These are phyloP conservation scores for Hyperopisus bebe DNA, from an alignment of 2,113 vertebrate species.

Conservation along the genomic window DNA sequence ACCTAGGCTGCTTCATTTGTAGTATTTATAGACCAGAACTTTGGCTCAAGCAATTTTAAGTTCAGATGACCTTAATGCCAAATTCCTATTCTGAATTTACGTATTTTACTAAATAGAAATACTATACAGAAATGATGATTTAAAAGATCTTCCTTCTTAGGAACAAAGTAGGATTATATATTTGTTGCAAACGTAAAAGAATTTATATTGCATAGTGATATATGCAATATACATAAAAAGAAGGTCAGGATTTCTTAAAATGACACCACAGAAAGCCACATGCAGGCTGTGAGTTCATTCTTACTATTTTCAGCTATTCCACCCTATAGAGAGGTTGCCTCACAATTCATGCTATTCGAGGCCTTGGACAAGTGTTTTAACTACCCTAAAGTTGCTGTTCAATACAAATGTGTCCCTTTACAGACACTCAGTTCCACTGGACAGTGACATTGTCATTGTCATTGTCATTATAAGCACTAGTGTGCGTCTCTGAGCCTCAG, in stretches of 20 bases:
- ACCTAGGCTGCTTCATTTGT: neutral
- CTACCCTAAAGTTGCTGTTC: neutral
- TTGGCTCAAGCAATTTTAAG: neutral
- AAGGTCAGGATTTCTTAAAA: neutral
- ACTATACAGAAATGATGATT: neutral
- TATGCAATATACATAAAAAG: neutral
- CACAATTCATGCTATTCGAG: neutral
- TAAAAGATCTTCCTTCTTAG: neutral
- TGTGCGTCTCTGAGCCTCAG: slow-evolving; percentile 15
- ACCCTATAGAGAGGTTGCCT: neutral
- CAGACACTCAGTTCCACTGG: neutral
- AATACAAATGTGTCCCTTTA: neutral
- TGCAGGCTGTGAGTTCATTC: neutral
- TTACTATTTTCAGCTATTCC: neutral
- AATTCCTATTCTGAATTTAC: neutral
- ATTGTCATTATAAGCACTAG: neutral
- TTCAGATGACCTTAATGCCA: neutral
- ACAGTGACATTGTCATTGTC: neutral
- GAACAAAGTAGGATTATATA: neutral
- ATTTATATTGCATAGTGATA: neutral
- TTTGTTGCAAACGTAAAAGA: neutral
- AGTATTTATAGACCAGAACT: neutral
- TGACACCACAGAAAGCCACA: neutral
- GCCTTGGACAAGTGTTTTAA: neutral
- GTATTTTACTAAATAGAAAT: neutral